phyloP scores from a whole-genome alignment of 2,113 vertebrate species.

The Chloroceryle aenea region DNA sequence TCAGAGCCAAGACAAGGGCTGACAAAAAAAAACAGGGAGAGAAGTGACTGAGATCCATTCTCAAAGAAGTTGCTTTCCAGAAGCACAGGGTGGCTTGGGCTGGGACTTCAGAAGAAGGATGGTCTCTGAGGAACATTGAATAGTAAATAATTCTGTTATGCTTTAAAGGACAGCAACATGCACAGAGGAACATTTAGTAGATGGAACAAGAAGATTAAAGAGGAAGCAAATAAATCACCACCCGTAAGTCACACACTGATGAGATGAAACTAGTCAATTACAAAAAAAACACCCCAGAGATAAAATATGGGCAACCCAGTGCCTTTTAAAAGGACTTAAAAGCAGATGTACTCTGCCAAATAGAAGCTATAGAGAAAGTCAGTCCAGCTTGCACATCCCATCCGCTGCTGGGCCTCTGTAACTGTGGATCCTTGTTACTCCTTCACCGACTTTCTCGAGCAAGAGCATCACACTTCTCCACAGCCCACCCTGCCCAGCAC shows the following conservation, averaged over 20 bases:
- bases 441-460: background rate
- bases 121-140: background rate
- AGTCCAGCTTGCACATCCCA: accelerated
- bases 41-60: background rate
- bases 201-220: background rate
- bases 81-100: background rate
- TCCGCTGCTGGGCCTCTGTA: background rate
- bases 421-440: background rate
- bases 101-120: background rate
- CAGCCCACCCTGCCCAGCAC: background rate
- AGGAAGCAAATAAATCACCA: background rate
- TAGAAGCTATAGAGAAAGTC: background rate
- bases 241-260: background rate
- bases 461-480: background rate
- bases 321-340: background rate
- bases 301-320: background rate
- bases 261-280: background rate
- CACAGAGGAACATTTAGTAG: background rate
- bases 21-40: background rate
- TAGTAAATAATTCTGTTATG: background rate
- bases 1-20: background rate
- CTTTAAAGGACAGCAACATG: background rate
- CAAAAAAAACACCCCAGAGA: background rate
- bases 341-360: background rate
- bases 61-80: background rate